phyloP scores from a whole-genome alignment of 2,888 invertebrate species.

The Coenonympha arcania region DNA sequence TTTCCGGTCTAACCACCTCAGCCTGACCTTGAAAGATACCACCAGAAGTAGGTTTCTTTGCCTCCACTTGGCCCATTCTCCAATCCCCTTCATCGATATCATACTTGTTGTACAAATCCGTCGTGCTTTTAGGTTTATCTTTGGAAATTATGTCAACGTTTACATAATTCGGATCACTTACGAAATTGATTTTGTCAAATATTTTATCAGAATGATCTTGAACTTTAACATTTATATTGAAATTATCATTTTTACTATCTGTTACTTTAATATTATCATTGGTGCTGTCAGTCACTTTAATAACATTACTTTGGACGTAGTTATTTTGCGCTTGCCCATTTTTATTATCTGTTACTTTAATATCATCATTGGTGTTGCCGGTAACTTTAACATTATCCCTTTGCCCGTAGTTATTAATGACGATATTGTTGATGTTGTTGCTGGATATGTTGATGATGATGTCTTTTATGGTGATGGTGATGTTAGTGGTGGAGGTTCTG shows the following conservation, averaged over 20 bases:
- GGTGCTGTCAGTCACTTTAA: not conserved
- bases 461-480: constrained; percentile 15
- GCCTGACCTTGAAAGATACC: not conserved
- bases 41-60: not conserved
- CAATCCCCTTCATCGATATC: constrained; percentile 15
- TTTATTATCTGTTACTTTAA: constrained; percentile 2
- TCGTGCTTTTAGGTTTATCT: not conserved
- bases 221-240: not conserved
- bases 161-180: not conserved
- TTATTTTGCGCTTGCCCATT: no score
- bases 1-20: no score
- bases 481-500: constrained; percentile 18
- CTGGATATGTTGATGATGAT: constrained; percentile 12
- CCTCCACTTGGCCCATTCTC: constrained; percentile 13
- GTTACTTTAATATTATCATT: not conserved
- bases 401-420: constrained; percentile 10
- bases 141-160: not conserved
- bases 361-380: not conserved
- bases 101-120: not conserved
- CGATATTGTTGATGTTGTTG: constrained; percentile 3
- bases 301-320: no score
- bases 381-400: not conserved
- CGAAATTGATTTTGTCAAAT: not conserved
- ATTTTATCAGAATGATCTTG: not conserved
- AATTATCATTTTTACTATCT: not conserved